These are phyloP conservation scores for Grammatotria lemairii DNA, from an alignment of 2,113 vertebrate genomes.

Conservation along the genomic window DNA sequence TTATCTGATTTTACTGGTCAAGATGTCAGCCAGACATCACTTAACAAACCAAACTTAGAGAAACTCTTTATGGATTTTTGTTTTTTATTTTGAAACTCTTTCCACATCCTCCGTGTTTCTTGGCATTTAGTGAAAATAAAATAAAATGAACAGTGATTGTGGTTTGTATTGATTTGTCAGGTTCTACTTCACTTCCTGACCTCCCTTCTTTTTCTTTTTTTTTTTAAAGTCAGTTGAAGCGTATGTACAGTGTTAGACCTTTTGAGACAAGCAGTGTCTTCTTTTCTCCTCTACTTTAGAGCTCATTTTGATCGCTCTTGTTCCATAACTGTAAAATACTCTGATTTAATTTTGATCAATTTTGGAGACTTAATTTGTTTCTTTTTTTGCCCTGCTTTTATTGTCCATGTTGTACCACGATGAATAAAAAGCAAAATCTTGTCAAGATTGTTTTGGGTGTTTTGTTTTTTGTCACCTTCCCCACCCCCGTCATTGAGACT, in stretches of 20 bases:
- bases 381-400: constrained; percentile 62
- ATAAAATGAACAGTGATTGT: constrained; percentile 54
- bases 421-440: constrained; percentile 64
- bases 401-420: constrained; percentile 62
- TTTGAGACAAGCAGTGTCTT: constrained; percentile 25
- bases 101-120: constrained; percentile 45
- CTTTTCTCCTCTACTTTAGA: constrained; percentile 41
- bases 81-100: constrained; percentile 43
- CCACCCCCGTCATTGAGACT: not conserved
- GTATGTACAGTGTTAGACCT: constrained; percentile 65
- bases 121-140: constrained; percentile 52
- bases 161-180: constrained; percentile 62
- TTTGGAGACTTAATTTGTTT: constrained; percentile 65
- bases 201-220: not conserved
- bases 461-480: not conserved
- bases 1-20: constrained; percentile 29
- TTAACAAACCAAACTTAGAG: constrained; percentile 42
- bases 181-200: constrained; percentile 45
- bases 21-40: constrained; percentile 34
- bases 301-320: constrained; percentile 43
- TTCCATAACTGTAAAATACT: constrained; percentile 62
- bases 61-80: constrained; percentile 27
- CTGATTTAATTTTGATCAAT: constrained; percentile 54
- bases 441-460: not conserved
- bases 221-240: constrained; percentile 18